These are phyloP conservation scores for Drosophila siamana DNA, from an alignment of 2,888 invertebrate genomes.

Conservation along the genomic window DNA sequence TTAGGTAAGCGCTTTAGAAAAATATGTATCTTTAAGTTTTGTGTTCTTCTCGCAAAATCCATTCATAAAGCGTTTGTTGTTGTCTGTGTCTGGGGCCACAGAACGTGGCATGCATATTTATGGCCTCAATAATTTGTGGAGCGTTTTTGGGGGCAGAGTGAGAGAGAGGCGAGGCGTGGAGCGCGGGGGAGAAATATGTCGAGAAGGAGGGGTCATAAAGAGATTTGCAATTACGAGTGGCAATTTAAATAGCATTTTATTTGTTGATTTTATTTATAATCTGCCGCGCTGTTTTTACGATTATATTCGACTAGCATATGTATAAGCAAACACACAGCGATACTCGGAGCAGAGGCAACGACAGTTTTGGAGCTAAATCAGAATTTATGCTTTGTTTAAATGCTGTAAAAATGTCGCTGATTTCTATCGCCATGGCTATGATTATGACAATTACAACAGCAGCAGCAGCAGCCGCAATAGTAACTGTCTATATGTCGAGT, in stretches of 20 bases:
- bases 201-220: constrained; percentile 17
- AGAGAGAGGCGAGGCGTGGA: no score
- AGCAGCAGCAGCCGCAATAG: constrained; percentile 49
- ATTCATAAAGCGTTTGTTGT: constrained; percentile 28
- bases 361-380: constrained; percentile 77
- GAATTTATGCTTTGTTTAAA: constrained; percentile 83
- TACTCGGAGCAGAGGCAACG: constrained; percentile 42
- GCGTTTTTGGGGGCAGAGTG: background rate
- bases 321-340: constrained; percentile 26
- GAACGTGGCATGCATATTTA: constrained; percentile 54
- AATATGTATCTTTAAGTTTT: constrained; percentile 12
- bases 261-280: constrained; percentile 72
- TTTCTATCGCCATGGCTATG: constrained; percentile 77
- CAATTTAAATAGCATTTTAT: constrained; percentile 77
- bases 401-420: constrained; percentile 83
- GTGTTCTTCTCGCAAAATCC: constrained; percentile 25
- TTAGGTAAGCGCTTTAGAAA: constrained; percentile 30
- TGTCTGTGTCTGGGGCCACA: constrained; percentile 1
- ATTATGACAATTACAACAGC: constrained; percentile 71
- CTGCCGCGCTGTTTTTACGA: constrained; percentile 53
- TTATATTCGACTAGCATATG: constrained; percentile 59
- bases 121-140: constrained; percentile 62
- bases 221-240: constrained; percentile 69
- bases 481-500: constrained; percentile 72
- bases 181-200: background rate